Conservation (phyloP, 2,113 vertebrate genomes). For the Chlamydotis undulata region DNA sequence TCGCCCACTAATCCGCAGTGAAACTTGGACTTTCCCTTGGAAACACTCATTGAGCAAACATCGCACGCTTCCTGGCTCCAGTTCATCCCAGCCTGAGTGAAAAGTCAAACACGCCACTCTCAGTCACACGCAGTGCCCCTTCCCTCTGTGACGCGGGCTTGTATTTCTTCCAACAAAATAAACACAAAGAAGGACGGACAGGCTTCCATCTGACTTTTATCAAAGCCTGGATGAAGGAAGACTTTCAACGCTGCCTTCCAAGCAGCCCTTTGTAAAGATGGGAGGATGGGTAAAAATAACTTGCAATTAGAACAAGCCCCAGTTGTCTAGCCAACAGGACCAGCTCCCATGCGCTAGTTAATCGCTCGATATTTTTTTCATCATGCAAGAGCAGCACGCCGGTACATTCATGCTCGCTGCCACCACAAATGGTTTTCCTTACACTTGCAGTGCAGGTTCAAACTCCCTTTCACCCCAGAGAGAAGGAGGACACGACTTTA, state of each 20-base stretch:
- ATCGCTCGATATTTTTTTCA: background rate
- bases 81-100: background rate
- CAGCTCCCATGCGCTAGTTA: background rate
- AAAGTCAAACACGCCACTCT: background rate
- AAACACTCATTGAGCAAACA: background rate
- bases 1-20: background rate
- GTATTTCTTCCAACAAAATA: background rate
- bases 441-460: background rate
- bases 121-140: background rate
- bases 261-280: conserved; percentile 14
- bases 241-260: background rate
- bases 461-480: background rate
- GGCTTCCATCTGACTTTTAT: conserved; percentile 29
- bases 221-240: conserved; percentile 11
- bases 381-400: background rate
- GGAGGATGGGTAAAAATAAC: conserved; percentile 50
- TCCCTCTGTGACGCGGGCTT: background rate
- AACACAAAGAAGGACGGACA: background rate
- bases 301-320: conserved; percentile 46
- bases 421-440: background rate
- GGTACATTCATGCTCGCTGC: background rate
- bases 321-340: conserved; percentile 2
- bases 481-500: background rate
- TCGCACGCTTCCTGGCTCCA: background rate
- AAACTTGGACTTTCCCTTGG: background rate